Base-by-base conservation (phyloP, 64 coral and sea anemone genomes). In the Actinia tenebrosa region DNA sequence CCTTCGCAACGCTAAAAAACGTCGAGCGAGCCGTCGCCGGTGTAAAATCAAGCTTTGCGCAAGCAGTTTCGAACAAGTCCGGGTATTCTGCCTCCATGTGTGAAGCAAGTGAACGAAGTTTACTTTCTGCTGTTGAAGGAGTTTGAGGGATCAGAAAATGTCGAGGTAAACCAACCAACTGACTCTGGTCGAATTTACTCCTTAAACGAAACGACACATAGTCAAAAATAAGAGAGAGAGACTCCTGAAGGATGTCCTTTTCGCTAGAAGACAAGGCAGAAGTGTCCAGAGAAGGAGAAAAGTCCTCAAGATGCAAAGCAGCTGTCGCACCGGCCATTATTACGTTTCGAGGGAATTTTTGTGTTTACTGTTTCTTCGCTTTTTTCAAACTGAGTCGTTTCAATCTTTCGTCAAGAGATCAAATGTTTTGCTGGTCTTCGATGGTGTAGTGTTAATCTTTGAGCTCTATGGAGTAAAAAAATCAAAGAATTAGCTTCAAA, bases 261-360 rank as follows among this genome's bases (percentile, higher is more conserved):
- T 97, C 94, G 59, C 60, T 79, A 71, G 79, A 84, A 87, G 94
- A 97, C 66, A 88, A 90, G 79, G 89, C 56, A 66, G 94, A 87
- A 50, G 88, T 96, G 66, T 89, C 91, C 52, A 90, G 88, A 50
- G 86, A 84, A 56, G 80, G 71, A 84, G 88, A 96, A 86, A 90
- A 79, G 62, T 89, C 91, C 30, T 97, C 88, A 83, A 50, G 84
- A 69, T 89, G 83, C 80, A 93, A 84, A 62, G 94, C 94, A 97
- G 94, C 94, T 97, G 94, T 97, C 80, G 91, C 94, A 88, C 94
- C 94, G 91, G 91, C 94, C 94, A 97, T 92, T 87, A 85, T 78
- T 37, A 37, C 30, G 69, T 72, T 15, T 83, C 37, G 59, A 81
- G 45, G 68, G 77, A 92, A 87, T 87, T 22, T 53, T 68, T 22